Percentiles rank a stretch among this genome's conserved stretches.
These are phyloP conservation scores for Eolophus roseicapilla DNA, from an alignment of 2,113 vertebrate species.

Conservation along the genomic window DNA sequence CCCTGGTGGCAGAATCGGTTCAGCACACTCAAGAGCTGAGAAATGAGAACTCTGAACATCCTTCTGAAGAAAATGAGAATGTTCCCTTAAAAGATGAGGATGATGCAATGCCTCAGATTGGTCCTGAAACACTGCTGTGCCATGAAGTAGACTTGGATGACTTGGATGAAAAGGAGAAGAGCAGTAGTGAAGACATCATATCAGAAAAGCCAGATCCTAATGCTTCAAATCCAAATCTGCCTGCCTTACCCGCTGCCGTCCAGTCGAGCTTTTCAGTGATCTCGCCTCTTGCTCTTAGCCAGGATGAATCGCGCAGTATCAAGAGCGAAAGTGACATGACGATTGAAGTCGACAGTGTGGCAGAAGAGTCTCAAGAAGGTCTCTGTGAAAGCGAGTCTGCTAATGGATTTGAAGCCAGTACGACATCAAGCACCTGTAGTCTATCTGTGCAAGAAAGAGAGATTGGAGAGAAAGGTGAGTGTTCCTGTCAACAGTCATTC, in stretches of 20 bases:
- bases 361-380: conserved; percentile 82
- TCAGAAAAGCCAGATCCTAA: conserved; percentile 67
- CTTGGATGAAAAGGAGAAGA: conserved; percentile 91
- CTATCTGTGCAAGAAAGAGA: conserved; percentile 81
- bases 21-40: conserved; percentile 36
- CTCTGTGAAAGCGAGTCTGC: conserved; percentile 82
- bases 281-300: conserved; percentile 74
- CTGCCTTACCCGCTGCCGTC: conserved; percentile 55
- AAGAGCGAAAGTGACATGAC: conserved; percentile 81
- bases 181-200: conserved; percentile 67
- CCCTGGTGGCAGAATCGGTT: conserved; percentile 72
- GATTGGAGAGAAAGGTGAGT: conserved; percentile 83
- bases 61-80: conserved; percentile 21
- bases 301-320: conserved; percentile 80
- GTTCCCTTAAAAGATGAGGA: conserved; percentile 67
- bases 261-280: conserved; percentile 70
- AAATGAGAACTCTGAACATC: conserved; percentile 11
- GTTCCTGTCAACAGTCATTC: not conserved
- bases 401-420: conserved; percentile 83
- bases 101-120: conserved; percentile 87
- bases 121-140: conserved; percentile 90
- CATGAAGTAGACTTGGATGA: conserved; percentile 97
- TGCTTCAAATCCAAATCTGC: conserved; percentile 13
- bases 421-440: conserved; percentile 80
- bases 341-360: conserved; percentile 85